phyloP scores from a whole-genome alignment of 2,888 invertebrate genomes.

The Macrophya alboannulata region DNA sequence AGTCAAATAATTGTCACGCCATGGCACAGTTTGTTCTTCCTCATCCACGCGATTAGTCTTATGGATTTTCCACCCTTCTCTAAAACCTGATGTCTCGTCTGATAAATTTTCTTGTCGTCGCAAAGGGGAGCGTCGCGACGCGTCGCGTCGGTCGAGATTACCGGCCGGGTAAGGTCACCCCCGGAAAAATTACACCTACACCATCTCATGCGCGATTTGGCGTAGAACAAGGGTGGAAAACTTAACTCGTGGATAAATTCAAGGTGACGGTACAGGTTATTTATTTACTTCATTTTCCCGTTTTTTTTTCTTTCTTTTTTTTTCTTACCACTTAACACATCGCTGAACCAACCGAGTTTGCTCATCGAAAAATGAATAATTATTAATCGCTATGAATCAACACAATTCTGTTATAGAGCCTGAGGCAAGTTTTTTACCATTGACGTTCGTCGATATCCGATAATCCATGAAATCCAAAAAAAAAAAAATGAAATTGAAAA shows the following conservation, averaged over 20 bases:
- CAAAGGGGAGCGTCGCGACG: background rate
- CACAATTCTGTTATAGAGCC: background rate
- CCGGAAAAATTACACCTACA: constrained; percentile 14
- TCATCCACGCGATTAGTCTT: constrained; percentile 37
- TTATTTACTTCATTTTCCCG: background rate
- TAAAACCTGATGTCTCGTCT: constrained; percentile 28
- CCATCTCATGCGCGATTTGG: background rate
- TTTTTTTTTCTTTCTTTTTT: background rate
- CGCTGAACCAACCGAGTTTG: background rate
- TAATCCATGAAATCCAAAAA: background rate
- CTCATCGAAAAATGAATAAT: background rate
- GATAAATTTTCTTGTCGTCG: constrained; percentile 29
- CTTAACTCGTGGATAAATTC: background rate
- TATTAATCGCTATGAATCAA: background rate
- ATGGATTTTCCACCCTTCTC: constrained; percentile 22
- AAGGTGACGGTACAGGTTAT: background rate
- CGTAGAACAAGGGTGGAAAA: background rate
- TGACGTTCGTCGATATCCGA: background rate
- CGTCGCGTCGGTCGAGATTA: constrained; percentile 6
- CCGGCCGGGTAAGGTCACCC: background rate
- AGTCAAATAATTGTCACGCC: constrained; percentile 10
- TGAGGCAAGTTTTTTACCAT: background rate
- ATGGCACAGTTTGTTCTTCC: background rate
- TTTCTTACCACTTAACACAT: background rate
- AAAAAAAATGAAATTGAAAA: no score